These are phyloP conservation scores for Anser cygnoides DNA, from an alignment of 2,113 vertebrate species.

Conservation along the genomic window DNA sequence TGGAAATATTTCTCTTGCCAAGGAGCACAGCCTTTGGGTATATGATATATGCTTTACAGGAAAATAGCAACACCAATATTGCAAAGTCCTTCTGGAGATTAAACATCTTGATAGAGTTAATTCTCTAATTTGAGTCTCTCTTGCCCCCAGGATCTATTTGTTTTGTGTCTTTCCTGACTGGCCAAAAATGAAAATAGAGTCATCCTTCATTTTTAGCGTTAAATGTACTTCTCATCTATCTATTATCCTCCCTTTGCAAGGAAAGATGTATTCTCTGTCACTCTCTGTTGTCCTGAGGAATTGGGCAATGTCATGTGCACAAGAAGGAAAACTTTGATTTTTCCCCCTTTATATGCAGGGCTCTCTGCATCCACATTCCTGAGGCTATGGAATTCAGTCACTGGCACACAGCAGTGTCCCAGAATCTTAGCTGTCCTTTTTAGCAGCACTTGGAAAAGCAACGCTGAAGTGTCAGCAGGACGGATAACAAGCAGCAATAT, in stretches of 20 bases:
- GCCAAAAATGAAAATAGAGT: background rate
- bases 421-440: constrained; percentile 30
- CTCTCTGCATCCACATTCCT: background rate
- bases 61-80: background rate
- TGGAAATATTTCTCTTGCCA: background rate
- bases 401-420: background rate
- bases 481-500: constrained; percentile 22
- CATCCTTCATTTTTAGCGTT: background rate
- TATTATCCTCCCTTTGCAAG: background rate
- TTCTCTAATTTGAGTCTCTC: background rate
- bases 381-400: constrained; percentile 1
- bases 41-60: background rate
- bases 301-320: background rate
- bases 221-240: background rate
- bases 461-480: background rate
- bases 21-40: background rate
- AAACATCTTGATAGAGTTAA: background rate
- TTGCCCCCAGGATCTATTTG: background rate
- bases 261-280: background rate
- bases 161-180: background rate
- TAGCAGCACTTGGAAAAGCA: constrained; percentile 12
- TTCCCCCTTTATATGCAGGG: background rate
- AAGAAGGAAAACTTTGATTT: background rate
- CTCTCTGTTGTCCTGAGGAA: background rate
- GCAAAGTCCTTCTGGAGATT: background rate